These are phyloP conservation scores for Bibio marci DNA, from an alignment of 2,888 invertebrate species.

Conservation along the genomic window DNA sequence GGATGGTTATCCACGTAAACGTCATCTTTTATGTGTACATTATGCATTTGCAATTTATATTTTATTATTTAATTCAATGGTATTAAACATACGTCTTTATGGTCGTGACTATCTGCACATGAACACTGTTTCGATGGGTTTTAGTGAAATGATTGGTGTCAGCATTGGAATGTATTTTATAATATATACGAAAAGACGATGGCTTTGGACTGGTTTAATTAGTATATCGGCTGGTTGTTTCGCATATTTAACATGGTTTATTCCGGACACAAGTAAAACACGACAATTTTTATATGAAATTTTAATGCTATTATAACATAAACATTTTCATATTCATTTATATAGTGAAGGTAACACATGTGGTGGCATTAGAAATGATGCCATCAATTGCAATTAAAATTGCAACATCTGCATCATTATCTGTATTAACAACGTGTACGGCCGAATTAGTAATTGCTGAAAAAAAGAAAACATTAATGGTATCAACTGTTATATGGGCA, in stretches of 20 bases:
- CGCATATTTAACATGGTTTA: slow-evolving; percentile 25
- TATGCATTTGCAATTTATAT: slow-evolving; percentile 25
- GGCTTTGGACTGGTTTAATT: slow-evolving; percentile 26
- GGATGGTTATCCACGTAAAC: slow-evolving; percentile 19
- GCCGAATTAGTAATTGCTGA: slow-evolving; percentile 26
- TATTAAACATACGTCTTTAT: slow-evolving; percentile 30
- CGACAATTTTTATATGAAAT: not conserved
- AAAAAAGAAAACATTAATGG: slow-evolving; percentile 24
- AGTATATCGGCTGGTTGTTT: slow-evolving; percentile 24
- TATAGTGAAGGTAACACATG: slow-evolving; percentile 19
- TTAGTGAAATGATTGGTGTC: slow-evolving; percentile 25
- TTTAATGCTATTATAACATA: not conserved
- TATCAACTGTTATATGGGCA: slow-evolving; percentile 29
- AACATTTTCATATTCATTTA: slow-evolving; percentile 1
- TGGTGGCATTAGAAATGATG: slow-evolving; percentile 25
- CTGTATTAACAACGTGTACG: slow-evolving; percentile 29
- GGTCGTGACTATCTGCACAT: slow-evolving; percentile 28
- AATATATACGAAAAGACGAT: slow-evolving; percentile 23
- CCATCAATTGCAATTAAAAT: slow-evolving; percentile 29
- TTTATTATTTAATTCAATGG: slow-evolving; percentile 30
- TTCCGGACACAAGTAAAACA: slow-evolving; percentile 20
- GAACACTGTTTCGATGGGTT: slow-evolving; percentile 28
- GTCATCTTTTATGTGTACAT: not conserved
- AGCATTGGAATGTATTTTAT: slow-evolving; percentile 27
- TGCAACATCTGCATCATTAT: slow-evolving; percentile 27